A percentile compares a stretch with the other conserved stretches of the same genome.
Conservation (phyloP, 2,113 vertebrate genomes). For the Sebastes fasciatus region DNA sequence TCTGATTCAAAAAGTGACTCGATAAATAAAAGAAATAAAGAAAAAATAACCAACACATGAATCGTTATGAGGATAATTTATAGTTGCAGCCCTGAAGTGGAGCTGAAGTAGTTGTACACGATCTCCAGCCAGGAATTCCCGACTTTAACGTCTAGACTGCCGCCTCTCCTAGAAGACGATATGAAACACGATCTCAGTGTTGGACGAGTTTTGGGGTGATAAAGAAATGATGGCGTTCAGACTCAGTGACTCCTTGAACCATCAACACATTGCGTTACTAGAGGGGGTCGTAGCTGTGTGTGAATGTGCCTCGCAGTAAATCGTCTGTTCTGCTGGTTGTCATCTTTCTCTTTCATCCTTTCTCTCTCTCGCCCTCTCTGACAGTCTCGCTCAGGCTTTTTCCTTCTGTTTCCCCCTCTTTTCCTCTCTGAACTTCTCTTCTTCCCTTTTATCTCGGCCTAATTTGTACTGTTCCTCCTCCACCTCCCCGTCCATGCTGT, state of each 20-base stretch:
- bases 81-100: no score
- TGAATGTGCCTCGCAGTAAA: neutral
- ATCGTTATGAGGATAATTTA: no score
- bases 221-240: constrained; percentile 25
- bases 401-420: neutral
- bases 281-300: neutral
- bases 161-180: neutral
- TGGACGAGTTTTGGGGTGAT: constrained; percentile 13
- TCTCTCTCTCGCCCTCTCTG: constrained; percentile 5
- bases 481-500: neutral
- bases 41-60: no score
- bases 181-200: constrained; percentile 6
- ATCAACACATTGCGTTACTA: constrained; percentile 20
- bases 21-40: no score
- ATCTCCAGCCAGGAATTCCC: neutral
- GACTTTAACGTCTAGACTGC: neutral
- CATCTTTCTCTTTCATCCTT: constrained; percentile 31
- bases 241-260: constrained; percentile 16
- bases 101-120: no score
- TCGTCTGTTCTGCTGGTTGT: constrained; percentile 11
- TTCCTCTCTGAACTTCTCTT: neutral
- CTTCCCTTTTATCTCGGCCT: constrained; percentile 36
- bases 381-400: neutral
- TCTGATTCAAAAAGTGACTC: no score
- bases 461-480: constrained; percentile 16